A percentile compares a stretch with the other conserved stretches of the same genome.
Conservation (phyloP, 2,113 vertebrate genomes). For the Okapia johnstoni region DNA sequence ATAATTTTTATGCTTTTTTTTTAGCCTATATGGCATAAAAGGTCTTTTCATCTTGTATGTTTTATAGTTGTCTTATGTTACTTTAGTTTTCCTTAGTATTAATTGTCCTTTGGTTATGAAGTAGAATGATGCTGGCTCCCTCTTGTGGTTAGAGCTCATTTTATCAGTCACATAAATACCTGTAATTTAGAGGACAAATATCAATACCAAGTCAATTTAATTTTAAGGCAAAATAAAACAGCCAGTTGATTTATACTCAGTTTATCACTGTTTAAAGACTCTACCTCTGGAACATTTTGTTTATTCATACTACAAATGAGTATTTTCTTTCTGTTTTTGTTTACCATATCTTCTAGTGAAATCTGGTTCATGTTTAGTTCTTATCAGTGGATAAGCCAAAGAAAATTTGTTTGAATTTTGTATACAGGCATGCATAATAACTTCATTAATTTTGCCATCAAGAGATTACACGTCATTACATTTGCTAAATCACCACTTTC, state of each 20-base stretch:
- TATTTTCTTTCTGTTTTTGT: constrained; percentile 24
- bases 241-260: background rate
- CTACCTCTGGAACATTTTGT: constrained; percentile 17
- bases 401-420: constrained; percentile 40
- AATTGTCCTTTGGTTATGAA: constrained; percentile 26
- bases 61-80: constrained; percentile 33
- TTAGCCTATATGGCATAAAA: background rate
- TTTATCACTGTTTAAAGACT: background rate
- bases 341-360: background rate
- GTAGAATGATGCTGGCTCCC: constrained; percentile 66
- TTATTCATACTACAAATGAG: constrained; percentile 20
- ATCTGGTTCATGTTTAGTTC: background rate
- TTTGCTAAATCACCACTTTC: constrained; percentile 38
- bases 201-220: constrained; percentile 43
- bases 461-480: constrained; percentile 35
- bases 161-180: constrained; percentile 35
- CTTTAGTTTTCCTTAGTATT: constrained; percentile 36
- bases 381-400: constrained; percentile 13
- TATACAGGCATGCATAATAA: background rate
- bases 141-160: constrained; percentile 66
- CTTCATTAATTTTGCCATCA: constrained; percentile 34
- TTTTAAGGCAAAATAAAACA: constrained; percentile 34
- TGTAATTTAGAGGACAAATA: constrained; percentile 32
- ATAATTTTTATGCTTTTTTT: constrained; percentile 18
- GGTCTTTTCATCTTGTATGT: background rate